Base-by-base conservation (phyloP, 1,140 invertebrate species). In the Ips nitidus region DNA sequence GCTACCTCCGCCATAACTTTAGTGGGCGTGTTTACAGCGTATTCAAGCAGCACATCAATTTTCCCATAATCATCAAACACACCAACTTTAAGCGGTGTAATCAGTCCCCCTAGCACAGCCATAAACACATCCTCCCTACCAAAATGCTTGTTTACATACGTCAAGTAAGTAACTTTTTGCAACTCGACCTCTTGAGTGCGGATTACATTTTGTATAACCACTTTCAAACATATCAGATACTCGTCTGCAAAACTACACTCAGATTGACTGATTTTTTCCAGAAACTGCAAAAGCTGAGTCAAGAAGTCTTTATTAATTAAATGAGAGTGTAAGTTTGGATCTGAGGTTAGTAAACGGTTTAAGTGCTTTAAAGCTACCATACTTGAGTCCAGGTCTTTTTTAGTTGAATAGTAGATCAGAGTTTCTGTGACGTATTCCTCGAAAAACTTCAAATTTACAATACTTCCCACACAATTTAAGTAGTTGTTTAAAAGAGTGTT, bases 401-500 rank as follows among this genome's bases (percentile, higher is more conserved):
- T 36, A 72, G 41, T 43, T 41, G 36, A 61, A 38, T 63, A 63
- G 6, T 50, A 40, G 8, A 73, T 56, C 1, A 75, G 57, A 60
- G 58, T 69, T 41, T 75, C 57, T 3, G 66, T 56, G n/a, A 73
- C 50, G 67, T 43, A 68, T 52, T 69, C 60, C 43, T 55, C 43
- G 60, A 69, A 72, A 58, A 45, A 56, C 42, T 52, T 7, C 5
- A 71, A n/a, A 4, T 68, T 40, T 22, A 56, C 58, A 8, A 75
- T 55, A 8, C 43, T 57, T 66, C 50, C 52, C 37, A 76, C 39
- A 7, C 72, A 58, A 8, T 73, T 58, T 59, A 78, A 74, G 65
- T 74, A 73, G 39, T 38, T 59, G 38, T 71, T 37, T 38, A 78
- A 7, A 22, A 50, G 36, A n/a, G n/a, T n/a, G n/a, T 2, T 6